A percentile compares a stretch with the other conserved stretches of the same genome.
Conservation (phyloP, 1,140 invertebrate species). For the Cyphomyrmex costatus region DNA sequence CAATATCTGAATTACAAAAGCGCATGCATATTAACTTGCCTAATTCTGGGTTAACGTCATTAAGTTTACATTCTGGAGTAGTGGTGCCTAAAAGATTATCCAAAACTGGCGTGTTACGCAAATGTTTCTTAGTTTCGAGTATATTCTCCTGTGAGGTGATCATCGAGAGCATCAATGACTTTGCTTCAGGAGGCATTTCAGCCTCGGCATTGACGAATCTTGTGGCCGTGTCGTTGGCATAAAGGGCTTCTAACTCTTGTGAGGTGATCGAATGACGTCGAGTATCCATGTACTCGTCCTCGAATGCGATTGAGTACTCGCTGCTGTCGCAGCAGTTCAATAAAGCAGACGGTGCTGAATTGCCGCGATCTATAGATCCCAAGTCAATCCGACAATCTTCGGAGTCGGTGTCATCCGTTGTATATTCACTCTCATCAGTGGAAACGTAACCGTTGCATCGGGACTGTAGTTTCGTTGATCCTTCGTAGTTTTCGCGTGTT, state of each 20-base stretch:
- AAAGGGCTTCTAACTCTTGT: constrained; percentile 69
- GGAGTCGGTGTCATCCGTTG: constrained; percentile 68
- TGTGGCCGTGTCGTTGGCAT: constrained; percentile 63
- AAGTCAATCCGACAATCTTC: constrained; percentile 79
- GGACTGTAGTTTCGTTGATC: constrained; percentile 31
- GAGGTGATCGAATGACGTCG: constrained; percentile 65
- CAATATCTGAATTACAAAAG: constrained; percentile 41
- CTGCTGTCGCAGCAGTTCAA: constrained; percentile 65
- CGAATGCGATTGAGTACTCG: constrained; percentile 59
- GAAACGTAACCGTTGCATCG: constrained; percentile 65
- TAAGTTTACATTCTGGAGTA: constrained; percentile 73
- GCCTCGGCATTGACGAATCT: constrained; percentile 70
- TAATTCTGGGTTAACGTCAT: constrained; percentile 72
- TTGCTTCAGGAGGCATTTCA: constrained; percentile 70
- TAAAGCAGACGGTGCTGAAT: constrained; percentile 58
- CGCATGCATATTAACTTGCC: constrained; percentile 80
- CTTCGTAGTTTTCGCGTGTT: constrained; percentile 45
- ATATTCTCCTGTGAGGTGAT: constrained; percentile 81
- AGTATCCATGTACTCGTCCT: constrained; percentile 46
- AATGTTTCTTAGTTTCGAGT: constrained; percentile 79
- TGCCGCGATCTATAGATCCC: constrained; percentile 55
- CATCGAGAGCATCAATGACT: constrained; percentile 79
- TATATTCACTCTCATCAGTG: constrained; percentile 72
- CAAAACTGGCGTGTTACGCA: constrained; percentile 80
- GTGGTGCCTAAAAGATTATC: constrained; percentile 80